phyloP scores from a whole-genome alignment of 64 coral and sea anemone species.

The Stylophora pistillata region DNA sequence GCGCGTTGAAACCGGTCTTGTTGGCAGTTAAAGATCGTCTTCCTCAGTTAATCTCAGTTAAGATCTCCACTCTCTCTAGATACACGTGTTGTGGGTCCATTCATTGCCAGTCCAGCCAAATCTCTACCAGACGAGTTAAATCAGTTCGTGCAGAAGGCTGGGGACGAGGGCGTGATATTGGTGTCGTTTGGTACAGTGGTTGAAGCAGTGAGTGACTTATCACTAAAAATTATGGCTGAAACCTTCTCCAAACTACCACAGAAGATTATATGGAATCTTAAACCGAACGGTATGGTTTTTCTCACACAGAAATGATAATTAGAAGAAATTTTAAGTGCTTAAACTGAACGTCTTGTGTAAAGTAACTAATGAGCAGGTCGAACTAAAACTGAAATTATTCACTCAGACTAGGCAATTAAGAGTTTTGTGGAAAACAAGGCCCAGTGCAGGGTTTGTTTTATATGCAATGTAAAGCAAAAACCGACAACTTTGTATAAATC shows the following conservation, averaged over 20 bases:
- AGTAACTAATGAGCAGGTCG: too few species aligned
- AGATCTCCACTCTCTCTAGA: slow-evolving; percentile 3
- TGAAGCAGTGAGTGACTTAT: neutral
- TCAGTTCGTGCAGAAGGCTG: slow-evolving; percentile 49
- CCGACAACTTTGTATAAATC: too few species aligned
- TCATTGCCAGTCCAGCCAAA: slow-evolving; percentile 55
- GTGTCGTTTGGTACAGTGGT: slow-evolving; percentile 72
- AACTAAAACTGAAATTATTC: slow-evolving; percentile 17
- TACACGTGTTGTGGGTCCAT: slow-evolving; percentile 52
- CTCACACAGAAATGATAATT: too few species aligned
- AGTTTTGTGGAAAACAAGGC: too few species aligned
- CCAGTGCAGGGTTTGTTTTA: too few species aligned
- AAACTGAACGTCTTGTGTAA: neutral
- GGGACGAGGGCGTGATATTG: slow-evolving; percentile 67
- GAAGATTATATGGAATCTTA: slow-evolving; percentile 40
- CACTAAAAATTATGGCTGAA: slow-evolving; percentile 14
- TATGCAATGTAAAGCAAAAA: too few species aligned
- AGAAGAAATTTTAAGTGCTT: too few species aligned
- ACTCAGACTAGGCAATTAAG: too few species aligned
- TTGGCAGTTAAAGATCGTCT: too few species aligned
- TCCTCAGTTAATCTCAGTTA: neutral
- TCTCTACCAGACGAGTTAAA: slow-evolving; percentile 66
- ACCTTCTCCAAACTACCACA: slow-evolving; percentile 46
- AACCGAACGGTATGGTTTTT: neutral
- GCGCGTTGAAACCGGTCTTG: too few species aligned